These are phyloP conservation scores for Tupaia chinensis DNA, from an alignment of 2,113 vertebrate genomes.

Conservation along the genomic window DNA sequence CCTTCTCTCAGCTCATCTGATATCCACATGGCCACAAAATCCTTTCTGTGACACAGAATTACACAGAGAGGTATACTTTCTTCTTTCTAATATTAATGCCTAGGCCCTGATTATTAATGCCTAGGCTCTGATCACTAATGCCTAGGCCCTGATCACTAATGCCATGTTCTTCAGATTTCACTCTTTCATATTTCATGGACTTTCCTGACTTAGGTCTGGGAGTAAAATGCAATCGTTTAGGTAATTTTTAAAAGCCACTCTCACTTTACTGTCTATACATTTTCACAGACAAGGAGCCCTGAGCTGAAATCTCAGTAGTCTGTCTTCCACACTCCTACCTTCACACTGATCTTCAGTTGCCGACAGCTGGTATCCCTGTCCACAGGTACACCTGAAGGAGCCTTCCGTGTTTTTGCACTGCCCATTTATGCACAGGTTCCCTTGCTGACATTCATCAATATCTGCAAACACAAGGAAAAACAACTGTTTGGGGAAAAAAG, in stretches of 20 bases:
- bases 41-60: constrained; percentile 12
- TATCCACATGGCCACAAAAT: not conserved
- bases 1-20: not conserved
- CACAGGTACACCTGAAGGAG: constrained; percentile 94
- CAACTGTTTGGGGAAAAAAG: not conserved
- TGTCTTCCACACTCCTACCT: constrained; percentile 84
- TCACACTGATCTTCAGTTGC: constrained; percentile 93
- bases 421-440: constrained; percentile 91
- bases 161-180: not conserved
- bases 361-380: constrained; percentile 91
- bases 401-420: constrained; percentile 94
- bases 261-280: not conserved
- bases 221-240: not conserved
- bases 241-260: not conserved
- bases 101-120: not conserved
- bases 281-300: not conserved
- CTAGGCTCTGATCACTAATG: not conserved
- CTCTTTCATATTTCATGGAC: not conserved
- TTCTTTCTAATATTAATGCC: not conserved
- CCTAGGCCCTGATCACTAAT: not conserved
- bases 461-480: constrained; percentile 87
- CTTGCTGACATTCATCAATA: constrained; percentile 95
- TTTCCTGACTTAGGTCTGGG: not conserved
- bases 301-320: not conserved
- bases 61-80: not conserved